Conservation (phyloP, 2,113 vertebrate species). For the Galbula dea region DNA sequence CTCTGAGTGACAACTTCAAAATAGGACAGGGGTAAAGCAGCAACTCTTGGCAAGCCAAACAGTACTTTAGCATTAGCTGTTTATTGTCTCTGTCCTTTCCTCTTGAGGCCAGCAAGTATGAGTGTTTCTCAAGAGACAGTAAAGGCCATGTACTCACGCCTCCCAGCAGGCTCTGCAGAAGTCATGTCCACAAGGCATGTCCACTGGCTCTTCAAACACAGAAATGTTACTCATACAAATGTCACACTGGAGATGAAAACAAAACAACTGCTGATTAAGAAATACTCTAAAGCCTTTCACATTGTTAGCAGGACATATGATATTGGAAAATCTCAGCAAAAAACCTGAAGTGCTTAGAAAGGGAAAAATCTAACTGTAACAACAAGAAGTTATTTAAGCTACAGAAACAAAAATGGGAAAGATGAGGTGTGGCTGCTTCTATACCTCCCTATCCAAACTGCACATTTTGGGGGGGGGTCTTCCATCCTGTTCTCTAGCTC, state of each 20-base stretch:
- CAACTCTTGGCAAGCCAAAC: neutral
- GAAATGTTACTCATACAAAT: conserved; percentile 97
- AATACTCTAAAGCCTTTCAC: neutral
- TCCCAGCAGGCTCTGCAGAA: conserved; percentile 98
- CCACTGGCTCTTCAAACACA: conserved; percentile 94
- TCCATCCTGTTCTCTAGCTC: neutral
- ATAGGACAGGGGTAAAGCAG: neutral
- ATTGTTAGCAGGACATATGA: neutral
- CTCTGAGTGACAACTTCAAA: neutral
- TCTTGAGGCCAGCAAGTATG: neutral
- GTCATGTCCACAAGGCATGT: conserved; percentile 95
- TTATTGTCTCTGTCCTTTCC: neutral
- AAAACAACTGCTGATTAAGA: conserved; percentile 23
- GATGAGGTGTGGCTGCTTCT: neutral
- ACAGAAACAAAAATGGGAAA: neutral
- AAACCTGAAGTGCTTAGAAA: neutral
- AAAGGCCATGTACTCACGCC: conserved; percentile 79
- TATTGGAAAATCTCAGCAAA: neutral
- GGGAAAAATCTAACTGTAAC: neutral
- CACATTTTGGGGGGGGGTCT: neutral
- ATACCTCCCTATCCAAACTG: neutral
- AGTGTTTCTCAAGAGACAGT: neutral
- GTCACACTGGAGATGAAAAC: conserved; percentile 83
- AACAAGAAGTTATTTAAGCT: neutral
- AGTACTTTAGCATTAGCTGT: neutral